Conservation (phyloP, 2,113 vertebrate genomes). For the Triplophysa siluroides region DNA sequence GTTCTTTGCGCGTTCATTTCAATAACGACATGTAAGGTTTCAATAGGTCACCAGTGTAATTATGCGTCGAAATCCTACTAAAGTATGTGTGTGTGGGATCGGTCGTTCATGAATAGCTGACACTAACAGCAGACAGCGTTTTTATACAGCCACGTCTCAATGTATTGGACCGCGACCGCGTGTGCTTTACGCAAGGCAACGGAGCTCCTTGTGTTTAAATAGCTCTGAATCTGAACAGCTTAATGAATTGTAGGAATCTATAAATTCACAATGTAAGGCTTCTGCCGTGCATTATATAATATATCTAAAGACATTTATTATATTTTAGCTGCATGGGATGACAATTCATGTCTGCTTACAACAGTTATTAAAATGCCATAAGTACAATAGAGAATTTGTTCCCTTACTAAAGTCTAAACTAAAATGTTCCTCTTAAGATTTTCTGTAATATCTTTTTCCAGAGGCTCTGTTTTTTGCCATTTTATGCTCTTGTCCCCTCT, state of each 20-base stretch:
- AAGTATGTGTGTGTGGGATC: neutral
- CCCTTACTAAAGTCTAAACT: neutral
- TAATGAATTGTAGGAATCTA: neutral
- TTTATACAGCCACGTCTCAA: constrained; percentile 38
- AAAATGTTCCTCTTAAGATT: neutral
- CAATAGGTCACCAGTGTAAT: neutral
- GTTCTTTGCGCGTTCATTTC: neutral
- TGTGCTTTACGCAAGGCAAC: constrained; percentile 16
- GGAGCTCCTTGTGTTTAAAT: constrained; percentile 16
- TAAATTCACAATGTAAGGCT: neutral
- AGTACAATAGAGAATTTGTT: no score
- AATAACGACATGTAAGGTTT: neutral
- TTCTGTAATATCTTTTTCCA: neutral
- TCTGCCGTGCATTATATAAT: neutral
- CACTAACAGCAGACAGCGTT: constrained; percentile 3
- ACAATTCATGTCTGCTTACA: no score
- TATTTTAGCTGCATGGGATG: no score
- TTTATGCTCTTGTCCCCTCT: neutral
- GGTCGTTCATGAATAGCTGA: neutral
- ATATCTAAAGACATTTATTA: no score
- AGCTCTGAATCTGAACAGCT: neutral
- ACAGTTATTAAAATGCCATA: no score
- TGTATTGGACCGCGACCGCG: constrained; percentile 54
- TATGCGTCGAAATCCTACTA: neutral
- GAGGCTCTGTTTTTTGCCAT: neutral